Conservation (phyloP, 2,888 invertebrate genomes). For the Orchestes rusci region DNA sequence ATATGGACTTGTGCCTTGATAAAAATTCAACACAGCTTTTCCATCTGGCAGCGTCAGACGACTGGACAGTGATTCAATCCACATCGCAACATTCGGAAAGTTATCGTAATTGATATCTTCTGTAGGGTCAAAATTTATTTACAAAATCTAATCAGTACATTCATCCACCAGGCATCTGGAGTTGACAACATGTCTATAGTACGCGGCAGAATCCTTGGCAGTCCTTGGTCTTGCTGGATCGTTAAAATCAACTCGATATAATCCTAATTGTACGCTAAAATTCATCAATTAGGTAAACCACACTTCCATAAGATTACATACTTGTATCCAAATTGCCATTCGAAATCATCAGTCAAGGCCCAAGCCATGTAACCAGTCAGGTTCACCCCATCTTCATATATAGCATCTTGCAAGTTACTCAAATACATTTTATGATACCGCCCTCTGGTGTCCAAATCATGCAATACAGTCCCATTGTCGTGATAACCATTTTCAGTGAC, state of each 20-base stretch:
- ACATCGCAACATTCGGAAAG: no score
- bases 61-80: no score
- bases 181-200: conserved; percentile 15
- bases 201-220: conserved; percentile 15
- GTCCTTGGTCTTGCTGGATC: conserved; percentile 18
- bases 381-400: conserved; percentile 26
- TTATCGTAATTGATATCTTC: no score
- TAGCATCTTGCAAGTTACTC: conserved; percentile 23
- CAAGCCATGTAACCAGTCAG: conserved; percentile 29
- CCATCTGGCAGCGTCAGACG: no score
- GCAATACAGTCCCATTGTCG: conserved; percentile 39
- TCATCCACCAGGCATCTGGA: conserved; percentile 16
- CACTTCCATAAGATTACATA: conserved; percentile 17
- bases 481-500: conserved; percentile 54
- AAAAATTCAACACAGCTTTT: no score
- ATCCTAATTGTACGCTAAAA: conserved; percentile 35
- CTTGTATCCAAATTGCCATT: conserved; percentile 29
- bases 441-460: conserved; percentile 42
- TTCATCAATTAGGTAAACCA: conserved; percentile 23
- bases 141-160: conserved; percentile 14
- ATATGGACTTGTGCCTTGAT: no score
- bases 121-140: no score
- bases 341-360: conserved; percentile 30
- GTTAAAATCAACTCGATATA: conserved; percentile 18
- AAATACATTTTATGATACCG: conserved; percentile 33